A percentile compares a stretch with the other conserved stretches of the same genome.
These are phyloP conservation scores for Ridgeia piscesae DNA, from an alignment of 1,140 invertebrate genomes.

Conservation along the genomic window DNA sequence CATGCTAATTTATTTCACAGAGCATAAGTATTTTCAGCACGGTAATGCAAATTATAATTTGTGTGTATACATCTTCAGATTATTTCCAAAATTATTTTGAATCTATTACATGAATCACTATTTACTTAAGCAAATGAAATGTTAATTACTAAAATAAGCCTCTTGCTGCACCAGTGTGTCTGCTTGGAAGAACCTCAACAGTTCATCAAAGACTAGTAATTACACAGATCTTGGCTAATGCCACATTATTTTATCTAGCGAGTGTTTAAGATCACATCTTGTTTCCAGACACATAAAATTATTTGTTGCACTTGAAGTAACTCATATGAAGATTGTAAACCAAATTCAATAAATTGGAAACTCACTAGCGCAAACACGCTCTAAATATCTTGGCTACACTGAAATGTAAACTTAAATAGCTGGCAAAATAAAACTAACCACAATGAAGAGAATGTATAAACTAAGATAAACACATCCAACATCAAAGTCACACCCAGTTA, in stretches of 20 bases:
- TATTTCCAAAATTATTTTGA: no score
- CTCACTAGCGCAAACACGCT: background rate
- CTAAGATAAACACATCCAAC: background rate
- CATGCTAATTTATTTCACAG: background rate
- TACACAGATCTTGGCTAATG: background rate
- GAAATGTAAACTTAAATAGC: background rate
- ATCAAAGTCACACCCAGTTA: background rate
- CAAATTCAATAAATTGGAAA: no score
- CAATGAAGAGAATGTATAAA: background rate
- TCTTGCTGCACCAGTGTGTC: background rate
- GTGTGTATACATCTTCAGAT: no score
- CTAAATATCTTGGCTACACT: background rate
- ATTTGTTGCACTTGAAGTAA: no score
- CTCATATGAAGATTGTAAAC: no score
- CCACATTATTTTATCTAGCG: background rate
- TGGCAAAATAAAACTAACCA: background rate
- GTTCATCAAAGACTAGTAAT: no score
- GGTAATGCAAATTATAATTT: no score
- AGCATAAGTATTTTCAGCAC: no score
- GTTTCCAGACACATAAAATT: no score
- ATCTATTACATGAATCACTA: no score
- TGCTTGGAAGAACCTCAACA: background rate
- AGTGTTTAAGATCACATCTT: no score
- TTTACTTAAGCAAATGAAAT: no score
- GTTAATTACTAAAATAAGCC: background rate